Percentiles rank a stretch among this genome's conserved stretches.
phyloP scores from a whole-genome alignment of 1,140 invertebrate genomes.

The Zaprionus lachaisei region DNA sequence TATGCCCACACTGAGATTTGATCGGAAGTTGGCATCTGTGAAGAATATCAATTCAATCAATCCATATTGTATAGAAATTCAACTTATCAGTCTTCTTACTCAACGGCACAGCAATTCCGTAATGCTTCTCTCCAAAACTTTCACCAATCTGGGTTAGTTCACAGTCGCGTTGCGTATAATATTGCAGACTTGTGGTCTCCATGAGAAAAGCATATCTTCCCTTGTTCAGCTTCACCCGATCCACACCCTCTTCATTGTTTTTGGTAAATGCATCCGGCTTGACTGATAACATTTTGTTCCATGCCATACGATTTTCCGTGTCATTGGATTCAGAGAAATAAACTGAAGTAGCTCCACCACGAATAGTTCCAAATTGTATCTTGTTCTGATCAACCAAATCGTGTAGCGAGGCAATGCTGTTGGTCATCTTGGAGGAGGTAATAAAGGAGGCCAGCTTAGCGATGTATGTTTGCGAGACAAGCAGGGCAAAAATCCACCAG shows the following conservation, averaged over 20 bases:
- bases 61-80: not conserved
- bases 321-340: slow-evolving; percentile 87
- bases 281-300: slow-evolving; percentile 91
- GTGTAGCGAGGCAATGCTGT: slow-evolving; percentile 93
- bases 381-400: slow-evolving; percentile 95
- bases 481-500: slow-evolving; percentile 98
- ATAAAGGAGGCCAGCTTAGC: slow-evolving; percentile 97
- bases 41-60: not conserved
- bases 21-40: slow-evolving; percentile 86
- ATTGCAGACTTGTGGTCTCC: slow-evolving; percentile 94
- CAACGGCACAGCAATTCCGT: slow-evolving; percentile 84
- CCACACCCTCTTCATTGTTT: slow-evolving; percentile 92
- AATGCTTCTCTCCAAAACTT: slow-evolving; percentile 92
- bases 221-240: slow-evolving; percentile 89
- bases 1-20: slow-evolving; percentile 90
- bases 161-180: slow-evolving; percentile 90
- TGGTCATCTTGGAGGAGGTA: slow-evolving; percentile 92
- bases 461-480: slow-evolving; percentile 97
- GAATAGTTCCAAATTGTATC: slow-evolving; percentile 93
- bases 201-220: slow-evolving; percentile 92
- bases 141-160: slow-evolving; percentile 92
- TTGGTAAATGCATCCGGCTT: slow-evolving; percentile 93
- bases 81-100: slow-evolving; percentile 38
- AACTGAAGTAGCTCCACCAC: slow-evolving; percentile 89
- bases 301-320: slow-evolving; percentile 89